Base-by-base conservation (phyloP, 1,140 invertebrate species). In the Brachionus sp. region DNA sequence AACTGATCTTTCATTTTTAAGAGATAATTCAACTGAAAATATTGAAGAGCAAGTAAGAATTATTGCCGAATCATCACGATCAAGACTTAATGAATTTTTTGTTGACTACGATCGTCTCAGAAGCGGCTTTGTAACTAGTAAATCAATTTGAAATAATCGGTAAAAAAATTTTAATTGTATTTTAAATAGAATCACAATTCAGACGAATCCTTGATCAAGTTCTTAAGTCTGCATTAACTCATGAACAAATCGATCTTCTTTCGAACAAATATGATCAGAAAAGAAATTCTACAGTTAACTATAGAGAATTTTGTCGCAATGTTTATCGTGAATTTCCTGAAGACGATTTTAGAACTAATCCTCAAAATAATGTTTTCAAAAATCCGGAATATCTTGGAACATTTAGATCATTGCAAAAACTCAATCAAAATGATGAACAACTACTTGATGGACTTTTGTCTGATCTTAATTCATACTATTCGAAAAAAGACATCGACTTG, bases 111-210 rank as follows among this genome's bases (percentile, higher is more conserved):
- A 89, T 77, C 87, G 86, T 83, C 85, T 89, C 2, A 84, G 88
- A 35, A 88, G 88, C 68, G 88, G 88, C 39, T 88, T 85, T 86
- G 86, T 89, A 5, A 86, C 88, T 85, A 86, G 88, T 89, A 86
- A 85, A 64, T 83, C 37, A 42, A 16, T 44, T 77, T 57, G 10
- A 25, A 53, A 57, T 37, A 16, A 42, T 64, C 23, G 9, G 25
- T 2, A 12, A 13, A 46, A 37, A 46, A 37, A 19, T 44, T 33
- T 35, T 50, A 39, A 62, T 42, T 64, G 10, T 25, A 10, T 83
- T 12, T 12, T 64, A 19, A 84, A 23, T 84, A 89, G 88, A 84
- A 7, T 85, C 85, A 23, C 88, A 89, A 75, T 89, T 89, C 84
- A 88, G 87, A 57, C 84, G 88, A 62, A 86, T 86, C 75, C 83